These are phyloP conservation scores for Hermetia illucens DNA, from an alignment of 1,140 invertebrate species.

Conservation along the genomic window DNA sequence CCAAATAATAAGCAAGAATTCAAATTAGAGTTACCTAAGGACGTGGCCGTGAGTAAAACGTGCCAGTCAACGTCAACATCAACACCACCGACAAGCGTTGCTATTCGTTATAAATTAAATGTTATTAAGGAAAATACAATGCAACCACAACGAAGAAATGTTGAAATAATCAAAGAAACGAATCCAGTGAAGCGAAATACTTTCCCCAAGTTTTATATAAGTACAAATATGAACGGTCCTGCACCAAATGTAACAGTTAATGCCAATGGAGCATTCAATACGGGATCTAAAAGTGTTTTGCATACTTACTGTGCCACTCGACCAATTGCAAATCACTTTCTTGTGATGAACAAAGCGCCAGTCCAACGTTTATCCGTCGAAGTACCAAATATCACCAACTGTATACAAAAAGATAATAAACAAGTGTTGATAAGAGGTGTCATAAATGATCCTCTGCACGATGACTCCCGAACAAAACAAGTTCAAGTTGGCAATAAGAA, in stretches of 20 bases:
- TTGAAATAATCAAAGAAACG: too few species aligned
- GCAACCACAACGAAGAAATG: too few species aligned
- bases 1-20: too few species aligned
- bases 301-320: neutral
- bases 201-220: neutral
- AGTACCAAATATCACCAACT: neutral
- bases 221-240: constrained; percentile 19
- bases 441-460: constrained; percentile 1
- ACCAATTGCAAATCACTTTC: neutral
- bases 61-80: too few species aligned
- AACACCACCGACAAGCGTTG: too few species aligned
- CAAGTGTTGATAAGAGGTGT: too few species aligned
- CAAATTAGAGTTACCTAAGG: too few species aligned
- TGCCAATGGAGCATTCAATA: constrained; percentile 7
- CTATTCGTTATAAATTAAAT: too few species aligned
- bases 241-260: constrained; percentile 45
- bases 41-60: too few species aligned
- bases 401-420: constrained; percentile 1
- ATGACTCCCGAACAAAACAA: constrained; percentile 1
- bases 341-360: neutral
- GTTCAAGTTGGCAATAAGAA: neutral
- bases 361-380: neutral
- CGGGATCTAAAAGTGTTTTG: constrained; percentile 1
- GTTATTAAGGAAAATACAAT: too few species aligned
- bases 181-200: too few species aligned